Conservation (phyloP, 2,888 invertebrate genomes). For the Mythimna impura region DNA sequence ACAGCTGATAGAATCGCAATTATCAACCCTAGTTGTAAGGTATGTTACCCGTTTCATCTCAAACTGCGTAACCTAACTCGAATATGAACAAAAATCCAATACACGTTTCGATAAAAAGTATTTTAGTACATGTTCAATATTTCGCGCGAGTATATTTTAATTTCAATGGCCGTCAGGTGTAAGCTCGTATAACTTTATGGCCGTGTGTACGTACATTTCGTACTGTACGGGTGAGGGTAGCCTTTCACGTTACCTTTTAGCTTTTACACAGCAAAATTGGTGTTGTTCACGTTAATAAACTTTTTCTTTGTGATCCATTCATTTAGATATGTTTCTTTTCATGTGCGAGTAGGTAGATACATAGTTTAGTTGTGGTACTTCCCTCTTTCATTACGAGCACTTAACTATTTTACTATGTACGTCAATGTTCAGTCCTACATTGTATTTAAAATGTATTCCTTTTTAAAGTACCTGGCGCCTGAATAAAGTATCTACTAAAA, state of each 20-base stretch:
- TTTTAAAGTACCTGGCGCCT: not conserved
- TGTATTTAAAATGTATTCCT: constrained; percentile 3
- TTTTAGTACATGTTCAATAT: constrained; percentile 43
- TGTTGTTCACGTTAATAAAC: constrained; percentile 70
- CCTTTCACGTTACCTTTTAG: constrained; percentile 61
- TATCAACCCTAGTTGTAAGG: not conserved
- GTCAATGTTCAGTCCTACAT: not conserved
- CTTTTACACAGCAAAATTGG: constrained; percentile 68
- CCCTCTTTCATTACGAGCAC: constrained; percentile 5
- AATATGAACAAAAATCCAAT: constrained; percentile 35
- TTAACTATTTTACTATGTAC: constrained; percentile 23
- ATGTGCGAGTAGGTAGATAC: not conserved
- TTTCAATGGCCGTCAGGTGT: constrained; percentile 47
- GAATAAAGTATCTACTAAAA: not conserved
- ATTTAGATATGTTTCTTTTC: constrained; percentile 45
- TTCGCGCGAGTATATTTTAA: constrained; percentile 49
- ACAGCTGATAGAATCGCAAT: no score
- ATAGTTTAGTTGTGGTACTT: constrained; percentile 5
- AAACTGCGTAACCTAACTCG: not conserved
- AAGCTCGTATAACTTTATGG: constrained; percentile 55
- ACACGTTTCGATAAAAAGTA: constrained; percentile 32
- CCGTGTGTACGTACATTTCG: constrained; percentile 58
- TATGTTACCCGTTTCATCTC: not conserved
- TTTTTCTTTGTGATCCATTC: constrained; percentile 68
- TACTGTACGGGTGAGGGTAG: constrained; percentile 36